Evolutionary conservation across 2,888 invertebrate genomes (phyloP), one percentile per base, ranked within the genome.

Genomic region (Odontothrips loti): DNA sequence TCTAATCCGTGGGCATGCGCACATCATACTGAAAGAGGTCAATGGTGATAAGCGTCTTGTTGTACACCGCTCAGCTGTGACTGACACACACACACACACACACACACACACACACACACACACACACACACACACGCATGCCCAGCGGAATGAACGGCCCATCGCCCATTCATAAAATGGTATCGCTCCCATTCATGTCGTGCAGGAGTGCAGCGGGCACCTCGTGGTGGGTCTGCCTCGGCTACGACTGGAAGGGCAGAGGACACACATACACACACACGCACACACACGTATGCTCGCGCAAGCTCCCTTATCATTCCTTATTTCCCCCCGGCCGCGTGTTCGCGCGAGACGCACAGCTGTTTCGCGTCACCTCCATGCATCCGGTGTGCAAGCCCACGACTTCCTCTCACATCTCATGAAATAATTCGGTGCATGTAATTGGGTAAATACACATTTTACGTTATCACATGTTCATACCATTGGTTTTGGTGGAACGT

Each of bases 31-130:
- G 23, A 68, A 68, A 68, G 68, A 68, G 68, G 68, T 68, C 68
- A 68, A 11, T 23, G 11, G 68, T 68, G 68, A 68, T 68, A 68
- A 68, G 68, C 68, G n/a, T 23, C 68, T 68, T 68, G 68, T 68
- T 68, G 68, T 68, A 68, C 68, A 68, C 68, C 68, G 68, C 68
- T 68, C 68, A 68, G 68, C 68, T 68, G 68, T 68, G 68, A 68
- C 68, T 23, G n/a, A 23, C 63, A n/a, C 63, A 63, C 68, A 63
- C 63, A 63, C 63, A 63, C 63, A 63, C 63, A 63, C 48, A 48
- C 48, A 48, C 48, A 48, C 48, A 48, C 48, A 51, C 51, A 51
- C 51, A 51, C 51, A 51, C 51, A 51, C 51, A 15, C 51, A n/a
- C n/a, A n/a, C n/a, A n/a, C n/a, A n/a, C n/a, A n/a, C n/a, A n/a